A percentile compares a stretch with the other conserved stretches of the same genome.
Conservation (phyloP, 1,140 invertebrate species). For the Sarcophaga bullata region DNA sequence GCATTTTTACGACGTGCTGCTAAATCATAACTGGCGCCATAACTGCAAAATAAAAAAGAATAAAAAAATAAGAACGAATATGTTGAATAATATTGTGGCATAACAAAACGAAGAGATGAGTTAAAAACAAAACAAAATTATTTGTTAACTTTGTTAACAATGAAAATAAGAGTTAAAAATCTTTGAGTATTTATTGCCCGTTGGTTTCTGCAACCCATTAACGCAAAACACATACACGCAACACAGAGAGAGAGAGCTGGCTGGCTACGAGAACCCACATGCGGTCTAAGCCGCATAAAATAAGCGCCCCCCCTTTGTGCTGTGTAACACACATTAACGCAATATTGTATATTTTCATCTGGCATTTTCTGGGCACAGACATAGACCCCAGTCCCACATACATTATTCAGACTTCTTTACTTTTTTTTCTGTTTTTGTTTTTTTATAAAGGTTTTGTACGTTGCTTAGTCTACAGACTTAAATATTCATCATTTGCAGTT, state of each 20-base stretch:
- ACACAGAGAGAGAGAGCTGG: background rate
- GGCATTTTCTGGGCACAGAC: background rate
- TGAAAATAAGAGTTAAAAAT: conserved; percentile 32
- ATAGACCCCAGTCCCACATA: too few relatives aligned
- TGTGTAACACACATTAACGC: conserved; percentile 36
- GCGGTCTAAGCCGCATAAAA: background rate
- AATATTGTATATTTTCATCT: conserved; percentile 11
- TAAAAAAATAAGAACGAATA: background rate
- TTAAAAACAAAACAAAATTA: conserved; percentile 31
- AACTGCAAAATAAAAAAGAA: conserved; percentile 71
- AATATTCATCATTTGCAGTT: conserved; percentile 19
- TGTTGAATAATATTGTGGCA: background rate
- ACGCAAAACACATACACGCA: background rate
- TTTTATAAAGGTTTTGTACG: background rate
- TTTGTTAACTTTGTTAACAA: conserved; percentile 31
- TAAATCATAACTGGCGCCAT: conserved; percentile 90
- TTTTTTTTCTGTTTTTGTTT: background rate
- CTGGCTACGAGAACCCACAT: conserved; percentile 13
- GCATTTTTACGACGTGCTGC: conserved; percentile 94
- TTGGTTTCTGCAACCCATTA: conserved; percentile 30
- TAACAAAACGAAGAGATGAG: conserved; percentile 35
- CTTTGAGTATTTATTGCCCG: conserved; percentile 22
- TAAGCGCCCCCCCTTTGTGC: background rate
- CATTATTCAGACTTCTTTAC: conserved; percentile 1
- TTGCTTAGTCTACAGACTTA: background rate